A percentile compares a stretch with the other conserved stretches of the same genome.
Conservation (phyloP, 2,113 vertebrate genomes). For the Telmatochromis brachygnathus region DNA sequence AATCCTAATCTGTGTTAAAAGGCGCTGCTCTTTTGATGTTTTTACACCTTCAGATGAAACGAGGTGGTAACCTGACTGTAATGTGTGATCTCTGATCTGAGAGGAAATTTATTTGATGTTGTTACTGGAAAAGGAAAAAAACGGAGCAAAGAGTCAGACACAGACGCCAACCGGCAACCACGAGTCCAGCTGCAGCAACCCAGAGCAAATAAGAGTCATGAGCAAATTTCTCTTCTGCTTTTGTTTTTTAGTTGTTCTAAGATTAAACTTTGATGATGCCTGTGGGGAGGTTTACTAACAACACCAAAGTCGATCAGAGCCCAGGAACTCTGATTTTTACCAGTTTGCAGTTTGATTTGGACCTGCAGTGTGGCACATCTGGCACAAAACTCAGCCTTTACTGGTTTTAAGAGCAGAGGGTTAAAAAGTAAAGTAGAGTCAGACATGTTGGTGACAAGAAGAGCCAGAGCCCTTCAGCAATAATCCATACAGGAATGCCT, state of each 20-base stretch:
- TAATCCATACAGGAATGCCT: slow-evolving; percentile 28
- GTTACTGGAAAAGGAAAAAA: neutral
- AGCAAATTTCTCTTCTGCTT: neutral
- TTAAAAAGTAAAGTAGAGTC: neutral
- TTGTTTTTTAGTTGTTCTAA: neutral
- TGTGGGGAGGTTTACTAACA: neutral
- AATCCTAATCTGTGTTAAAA: neutral
- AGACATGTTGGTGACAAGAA: neutral
- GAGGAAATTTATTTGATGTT: neutral
- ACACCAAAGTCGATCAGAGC: neutral
- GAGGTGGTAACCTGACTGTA: neutral
- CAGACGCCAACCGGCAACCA: neutral
- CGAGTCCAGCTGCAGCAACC: neutral
- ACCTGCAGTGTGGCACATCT: neutral
- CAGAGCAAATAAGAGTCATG: neutral
- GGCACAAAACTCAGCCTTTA: neutral
- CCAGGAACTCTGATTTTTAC: neutral
- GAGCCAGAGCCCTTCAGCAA: neutral
- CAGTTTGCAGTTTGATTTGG: neutral
- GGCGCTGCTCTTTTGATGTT: neutral
- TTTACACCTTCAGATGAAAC: neutral
- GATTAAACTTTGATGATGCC: neutral
- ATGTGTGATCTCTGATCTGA: neutral
- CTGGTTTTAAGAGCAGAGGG: neutral
- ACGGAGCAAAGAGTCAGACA: neutral